Conservation (phyloP, 2,113 vertebrate species). For the Polypterus senegalus region DNA sequence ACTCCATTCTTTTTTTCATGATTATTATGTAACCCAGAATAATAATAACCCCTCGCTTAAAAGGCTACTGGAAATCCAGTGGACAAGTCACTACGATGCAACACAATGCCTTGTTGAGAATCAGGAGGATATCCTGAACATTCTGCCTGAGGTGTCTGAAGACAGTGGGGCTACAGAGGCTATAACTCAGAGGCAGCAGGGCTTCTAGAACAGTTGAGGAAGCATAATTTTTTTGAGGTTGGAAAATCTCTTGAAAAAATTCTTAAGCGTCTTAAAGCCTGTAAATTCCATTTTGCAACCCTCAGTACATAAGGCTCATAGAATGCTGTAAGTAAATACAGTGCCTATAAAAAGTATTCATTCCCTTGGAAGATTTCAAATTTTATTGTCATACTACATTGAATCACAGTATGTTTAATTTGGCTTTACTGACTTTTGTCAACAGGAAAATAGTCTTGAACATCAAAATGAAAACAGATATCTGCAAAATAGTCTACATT, state of each 20-base stretch:
- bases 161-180: conserved; percentile 7
- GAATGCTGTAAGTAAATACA: too few species aligned
- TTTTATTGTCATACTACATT: too few species aligned
- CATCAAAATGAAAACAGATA: too few species aligned
- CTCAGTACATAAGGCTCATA: too few species aligned
- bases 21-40: conserved; percentile 2
- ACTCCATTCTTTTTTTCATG: conserved; percentile 8
- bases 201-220: conserved; percentile 5
- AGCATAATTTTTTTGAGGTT: conserved; percentile 11
- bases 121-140: conserved; percentile 7
- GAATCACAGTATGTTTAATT: too few species aligned
- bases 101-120: conserved; percentile 2
- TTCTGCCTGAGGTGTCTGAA: conserved; percentile 2
- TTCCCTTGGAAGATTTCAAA: too few species aligned
- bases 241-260: neutral
- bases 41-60: conserved; percentile 6
- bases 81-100: conserved; percentile 2
- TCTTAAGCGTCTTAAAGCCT: neutral
- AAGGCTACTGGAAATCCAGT: conserved; percentile 6
- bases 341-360: too few species aligned
- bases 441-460: too few species aligned
- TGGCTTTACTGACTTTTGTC: too few species aligned
- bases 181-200: conserved; percentile 11
- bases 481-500: too few species aligned
- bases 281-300: conserved; percentile 9